Evolutionary conservation across 1,140 invertebrate genomes (phyloP), one percentile per base, ranked within the genome.

Genomic region (Aphaenogaster floridana): DNA sequence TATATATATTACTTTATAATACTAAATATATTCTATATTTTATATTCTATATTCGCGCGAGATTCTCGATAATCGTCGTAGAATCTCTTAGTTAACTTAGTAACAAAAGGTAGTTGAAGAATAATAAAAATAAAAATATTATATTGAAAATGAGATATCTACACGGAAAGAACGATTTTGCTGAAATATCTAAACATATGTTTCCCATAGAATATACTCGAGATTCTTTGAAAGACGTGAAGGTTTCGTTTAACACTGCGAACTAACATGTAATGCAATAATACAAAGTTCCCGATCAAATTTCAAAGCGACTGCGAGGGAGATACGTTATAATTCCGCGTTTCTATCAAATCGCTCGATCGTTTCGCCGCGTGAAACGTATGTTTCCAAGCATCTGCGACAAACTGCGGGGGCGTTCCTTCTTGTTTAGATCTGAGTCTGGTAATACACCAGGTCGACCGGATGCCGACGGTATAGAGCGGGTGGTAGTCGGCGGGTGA

Each of bases 381-480:
- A 85, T 77, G 89, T 74, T 74, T 74, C 68, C 68, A 21, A 72
- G 66, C 52, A 86, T 68, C 63, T 21, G 77, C 61, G 76, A 79
- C 84, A 86, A 86, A 80, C 64, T 59, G 34, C 36, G 50, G 52
- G 13, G 50, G 84, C 34, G 42, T 81, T 88, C 66, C 66, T 69
- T 69, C 80, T 91, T 92, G 91, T 92, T 92, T 90, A 90, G 91
- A 34, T 88, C 57, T 72, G 83, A 88, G 88, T 68, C 72, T 81
- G 88, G 88, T 92, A 84, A 86, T 77, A 57, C 87, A 57, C 39
- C 68, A 69, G 66, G 66, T 69, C 66, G 72, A 83, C 88, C 61
- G 78, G 72, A 86, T 80, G 48, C 71, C 15, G 13, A 28, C 84
- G 74, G 39, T 66, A 66, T 59, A 86, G 88, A 88, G 69, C 63